Percentiles rank a stretch among this genome's conserved stretches.
phyloP scores from a whole-genome alignment of 2,888 invertebrate species.

The Elaeidobius kamerunicus region DNA sequence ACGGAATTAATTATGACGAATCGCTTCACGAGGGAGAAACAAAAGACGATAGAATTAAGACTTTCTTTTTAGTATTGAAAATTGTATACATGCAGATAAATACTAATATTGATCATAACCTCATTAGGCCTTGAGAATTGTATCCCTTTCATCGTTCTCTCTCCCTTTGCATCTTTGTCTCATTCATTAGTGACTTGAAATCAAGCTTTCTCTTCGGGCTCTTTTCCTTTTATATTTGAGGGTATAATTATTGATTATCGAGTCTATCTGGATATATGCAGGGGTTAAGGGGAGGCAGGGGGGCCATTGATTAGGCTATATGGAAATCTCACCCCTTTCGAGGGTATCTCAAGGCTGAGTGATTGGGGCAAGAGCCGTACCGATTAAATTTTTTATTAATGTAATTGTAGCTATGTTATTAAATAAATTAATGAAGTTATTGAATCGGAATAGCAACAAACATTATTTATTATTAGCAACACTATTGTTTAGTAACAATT shows the following conservation, averaged over 20 bases:
- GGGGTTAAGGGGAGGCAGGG: slow-evolving; percentile 48
- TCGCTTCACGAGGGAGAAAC: slow-evolving; percentile 13
- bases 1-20: slow-evolving; percentile 33
- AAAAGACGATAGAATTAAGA: slow-evolving; percentile 20
- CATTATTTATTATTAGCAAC: too few species aligned
- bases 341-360: slow-evolving; percentile 45
- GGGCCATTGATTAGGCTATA: slow-evolving; percentile 57
- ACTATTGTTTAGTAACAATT: too few species aligned
- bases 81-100: too few species aligned
- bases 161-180: slow-evolving; percentile 37
- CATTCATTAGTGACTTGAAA: slow-evolving; percentile 41
- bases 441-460: too few species aligned
- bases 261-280: slow-evolving; percentile 49
- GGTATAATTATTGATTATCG: slow-evolving; percentile 63
- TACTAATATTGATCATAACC: too few species aligned
- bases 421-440: too few species aligned
- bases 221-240: slow-evolving; percentile 57
- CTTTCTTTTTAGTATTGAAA: too few species aligned
- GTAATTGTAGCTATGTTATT: too few species aligned
- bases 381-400: slow-evolving; percentile 15
- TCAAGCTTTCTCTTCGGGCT: slow-evolving; percentile 46
- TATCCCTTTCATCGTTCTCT: slow-evolving; percentile 6
- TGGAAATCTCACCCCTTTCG: slow-evolving; percentile 54
- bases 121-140: slow-evolving; percentile 10
- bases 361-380: slow-evolving; percentile 44